Base-by-base conservation (phyloP, 2,888 invertebrate species). In the Ennomos fuscantarius region DNA sequence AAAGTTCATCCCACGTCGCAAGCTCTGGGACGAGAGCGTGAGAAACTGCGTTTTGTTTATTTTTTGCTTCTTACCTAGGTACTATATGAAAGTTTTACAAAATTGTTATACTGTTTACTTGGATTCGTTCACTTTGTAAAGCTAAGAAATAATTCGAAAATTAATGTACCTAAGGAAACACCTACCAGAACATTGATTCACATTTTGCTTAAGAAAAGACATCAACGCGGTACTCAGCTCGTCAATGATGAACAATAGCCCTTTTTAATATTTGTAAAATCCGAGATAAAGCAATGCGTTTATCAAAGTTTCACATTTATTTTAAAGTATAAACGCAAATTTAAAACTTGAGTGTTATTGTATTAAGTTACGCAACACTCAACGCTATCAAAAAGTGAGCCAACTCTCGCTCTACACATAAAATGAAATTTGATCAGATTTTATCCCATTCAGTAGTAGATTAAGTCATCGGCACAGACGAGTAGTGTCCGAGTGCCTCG, bases 401-500 rank as follows among this genome's bases (percentile, higher is more conserved):
- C 46, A 36, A 51, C 50, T 56, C 50, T 56, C 43, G 31, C 33
- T 45, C 33, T 8, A 43, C 34, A 40, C 47, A 48, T 49, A 40
- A 49, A 48, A 54, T 39, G 42, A 52, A 59, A 54, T 58, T 53
- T 48, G 58, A 53, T 58, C 57, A 49, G 53, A 44, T 58, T 58
- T 49, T 62, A 65, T 65, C 62, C 60, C 56, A 60, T 58, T 62
- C 62, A 60, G 62, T 60, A 58, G 55, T 58, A 65, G 54, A 65
- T 65, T 65, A 65, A 65, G 62, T 60, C 65, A 59, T 65, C 60
- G 52, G 24, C 41, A 53, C 35, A 50, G 48, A 53, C 42, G 32
- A 53, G 64, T 64, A 55, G 53, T 69, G 42, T 52, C 58, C 59
- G 47, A 55, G 58, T 66, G 74, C 75, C 72, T 77, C 84, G 88